Evolutionary conservation across 2,113 vertebrate genomes (phyloP), one percentile per base, ranked within the genome.

Genomic region (Pedionomus torquatus): DNA sequence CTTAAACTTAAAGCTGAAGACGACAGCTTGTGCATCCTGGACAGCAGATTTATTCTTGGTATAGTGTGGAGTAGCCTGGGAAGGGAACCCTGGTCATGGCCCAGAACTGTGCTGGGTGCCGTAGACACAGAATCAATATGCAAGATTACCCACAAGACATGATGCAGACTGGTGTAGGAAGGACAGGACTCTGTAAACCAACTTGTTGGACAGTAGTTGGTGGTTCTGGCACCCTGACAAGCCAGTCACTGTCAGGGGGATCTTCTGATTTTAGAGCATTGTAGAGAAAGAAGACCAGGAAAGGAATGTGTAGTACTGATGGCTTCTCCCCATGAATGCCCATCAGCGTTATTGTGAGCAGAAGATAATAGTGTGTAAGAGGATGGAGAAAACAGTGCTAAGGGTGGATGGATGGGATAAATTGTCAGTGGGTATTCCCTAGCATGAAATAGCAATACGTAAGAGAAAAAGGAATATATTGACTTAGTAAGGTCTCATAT

Each of bases 251-350:
- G 24, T 81, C 60, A 33, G 43, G 28, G 30, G 11, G 13, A 7
- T 63, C 35, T 57, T 71, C 35, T 52, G 72, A 5, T 70, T 83
- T 77, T 31, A 14, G 35, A 7, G 5, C 0, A 0, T 17, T 0
- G 0, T 11, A 31, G 48, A 39, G 25, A 51, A 63, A 63, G 21
- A 79, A 60, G 31, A 49, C 18, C 57, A 49, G 44, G 33, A 68
- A 54, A 17, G 9, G 35, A 37, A 6, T 0, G 39, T 1, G 10
- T 11, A 4, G 52, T 31, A 17, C 25, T 1, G 2, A 17, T 11
- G 52, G 41, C 63, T 80, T 70, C 68, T 87, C 66, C 37, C 21
- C 35, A 11, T 4, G 18, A 39, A 24, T 37, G 63, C 15, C 1
- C 61, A 5, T 9, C 54, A 24, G 35, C 3, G 8, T 20, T 20